Base-by-base conservation (phyloP, 2,888 invertebrate genomes). In the Panopea generosa region DNA sequence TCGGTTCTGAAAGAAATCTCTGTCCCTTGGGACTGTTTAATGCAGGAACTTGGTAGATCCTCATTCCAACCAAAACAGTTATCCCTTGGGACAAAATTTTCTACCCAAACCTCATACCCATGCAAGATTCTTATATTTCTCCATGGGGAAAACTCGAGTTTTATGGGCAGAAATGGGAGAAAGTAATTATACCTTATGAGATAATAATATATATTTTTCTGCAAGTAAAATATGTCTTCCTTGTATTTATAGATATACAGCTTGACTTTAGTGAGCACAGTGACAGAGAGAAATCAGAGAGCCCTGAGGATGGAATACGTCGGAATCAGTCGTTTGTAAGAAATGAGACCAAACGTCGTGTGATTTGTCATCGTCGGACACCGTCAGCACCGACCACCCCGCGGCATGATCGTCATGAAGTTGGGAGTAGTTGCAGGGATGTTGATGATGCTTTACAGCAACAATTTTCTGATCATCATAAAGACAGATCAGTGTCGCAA, bases 371-470 rank as follows among this genome's bases (percentile, higher is more conserved):
- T 59, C 75, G 89, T n/a, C 83, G 87, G 40, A 84, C 87, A 2
- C 87, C 89, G 0, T 89, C 89, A 11, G 90, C 87, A 43, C 89
- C 89, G 1, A 82, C 83, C 45, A 89, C 88, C 2, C 90, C 90
- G 3, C 74, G 84, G 26, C 82, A 84, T 53, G 86, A 88, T n/a
- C 53, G 49, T 11, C 50, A 27, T 2, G 73, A 69, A 18, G 43
- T 52, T n/a, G 60, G 70, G 33, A 57, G 66, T 38, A 45, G 62
- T 24, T 61, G 53, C 52, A 33, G 43, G 16, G 79, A 79, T 57
- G 57, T 53, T 2, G 77, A 72, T 40, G 77, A 77, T 18, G 38
- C 40, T n/a, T 66, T 75, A 40, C 26, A 47, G 22, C 71, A 75
- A 18, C 69, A 72, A 38, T 61, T 49, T 22, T 53, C 61, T 52